Base-by-base conservation (phyloP, 2,888 invertebrate genomes). In the Rutpela maculata region DNA sequence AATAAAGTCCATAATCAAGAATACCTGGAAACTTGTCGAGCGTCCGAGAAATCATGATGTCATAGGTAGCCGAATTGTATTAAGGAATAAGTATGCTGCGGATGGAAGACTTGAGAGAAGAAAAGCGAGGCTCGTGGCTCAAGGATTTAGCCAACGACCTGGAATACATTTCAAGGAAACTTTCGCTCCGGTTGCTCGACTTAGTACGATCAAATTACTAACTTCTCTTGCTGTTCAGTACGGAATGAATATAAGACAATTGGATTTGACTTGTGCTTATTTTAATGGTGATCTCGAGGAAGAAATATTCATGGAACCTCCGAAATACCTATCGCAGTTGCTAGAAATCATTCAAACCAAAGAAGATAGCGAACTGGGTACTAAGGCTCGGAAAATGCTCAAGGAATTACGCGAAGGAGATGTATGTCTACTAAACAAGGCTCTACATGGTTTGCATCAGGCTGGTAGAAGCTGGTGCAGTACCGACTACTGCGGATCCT, bases 11-110 rank as follows among this genome's bases (percentile, higher is more conserved):
- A 71, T 84, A 1, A 15, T 82, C 17, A 72, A 80, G 56, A 84
- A 84, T 43, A 82, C 82, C 0, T 86, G 83, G 82, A 55, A 59
- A 31, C 35, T 85, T 1, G 79, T 85, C 4, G 78, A 82, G 15
- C 74, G 80, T 17, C 81, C 82, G 10, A 71, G 69, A 67, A 63
- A 80, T 43, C 18, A 57, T 22, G 72, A 80, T 26, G 67, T 83
- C 0, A 78, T 85, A 12, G 82, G 78, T 38, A 80, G 79, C 35
- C 6, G 76, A 69, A 72, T 78, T 55, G 73, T 78, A 1, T 59
- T 76, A 12, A 73, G 76, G 22, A 77, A 65, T 18, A 77, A 78
- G 31, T 60, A 59, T 22, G 55, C 73, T 11, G 62, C 78, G 7
- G 65, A 78, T 15, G 72, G 69, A 17, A n/a, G 17, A 35, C 15